Evolutionary conservation across 2,797 vertebrate genomes (phyloP), one percentile per base, ranked within the genome.

Genomic region (Cebuella pygmaea): DNA sequence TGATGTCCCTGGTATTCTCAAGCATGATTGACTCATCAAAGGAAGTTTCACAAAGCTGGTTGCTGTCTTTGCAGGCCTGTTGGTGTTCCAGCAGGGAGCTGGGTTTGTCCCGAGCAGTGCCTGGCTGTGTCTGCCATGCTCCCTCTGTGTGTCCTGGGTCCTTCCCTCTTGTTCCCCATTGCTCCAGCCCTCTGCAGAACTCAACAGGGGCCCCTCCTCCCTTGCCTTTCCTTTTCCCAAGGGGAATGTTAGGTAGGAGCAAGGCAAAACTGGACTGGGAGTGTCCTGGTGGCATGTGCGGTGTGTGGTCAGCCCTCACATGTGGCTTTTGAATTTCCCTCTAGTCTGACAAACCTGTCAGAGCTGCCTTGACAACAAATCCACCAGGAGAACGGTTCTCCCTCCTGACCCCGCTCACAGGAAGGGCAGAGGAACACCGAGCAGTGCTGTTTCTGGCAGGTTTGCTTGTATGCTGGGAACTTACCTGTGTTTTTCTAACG

Each of bases 321-420:
- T 11, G 44, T 81, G n/a, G 36, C 78, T 91, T 94, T 89, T 44
- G 64, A 91, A 78, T 92, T 94, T 96, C 86, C 88, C 61, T 79
- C 59, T 41, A n/a, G 41, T 72, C 74, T 36, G 48, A 44, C 24
- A 55, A 59, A 39, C 88, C 64, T 80, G 33, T 59, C 79, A n/a
- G 57, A 72, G 88, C 57, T 24, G 36, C 72, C 94, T 59, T 6
- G 13, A 52, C 59, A 33, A 70, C 72, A 44, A 4, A 36, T 13
- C 36, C 46, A 20, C 52, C 22, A 22, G 22, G 46, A 61, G 59
- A 82, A 33, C 5, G 1, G 1, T 78, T 79, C 48, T 48, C 2
- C 6, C 19, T 61, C 8, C 41, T 1, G 4, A 13, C 30, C 80
- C 19, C 3, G 6, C 83, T 81, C 61, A 1, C 1, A 15, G 52